These are phyloP conservation scores for Polyommatus icarus DNA, from an alignment of 2,888 invertebrate species.

Conservation along the genomic window DNA sequence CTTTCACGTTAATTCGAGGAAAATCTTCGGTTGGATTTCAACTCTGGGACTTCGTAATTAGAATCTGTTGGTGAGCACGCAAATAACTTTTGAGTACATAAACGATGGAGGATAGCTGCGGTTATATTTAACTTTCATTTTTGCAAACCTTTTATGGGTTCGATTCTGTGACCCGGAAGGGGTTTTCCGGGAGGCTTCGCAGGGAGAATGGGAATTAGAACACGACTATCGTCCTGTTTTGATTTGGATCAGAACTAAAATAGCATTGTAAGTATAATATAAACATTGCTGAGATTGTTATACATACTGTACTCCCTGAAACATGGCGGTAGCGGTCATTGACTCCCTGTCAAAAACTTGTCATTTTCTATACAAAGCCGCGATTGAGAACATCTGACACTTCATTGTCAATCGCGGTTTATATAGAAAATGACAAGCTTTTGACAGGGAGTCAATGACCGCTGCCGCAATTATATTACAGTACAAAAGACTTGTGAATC, in stretches of 20 bases:
- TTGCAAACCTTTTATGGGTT: neutral
- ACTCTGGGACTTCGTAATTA: constrained; percentile 28
- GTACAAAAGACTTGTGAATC: neutral
- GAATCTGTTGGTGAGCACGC: constrained; percentile 26
- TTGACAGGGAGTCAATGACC: no score
- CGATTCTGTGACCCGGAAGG: neutral
- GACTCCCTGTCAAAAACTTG: no score
- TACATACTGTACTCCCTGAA: neutral
- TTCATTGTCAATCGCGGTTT: no score
- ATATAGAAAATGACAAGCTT: no score
- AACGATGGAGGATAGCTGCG: neutral
- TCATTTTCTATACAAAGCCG: no score
- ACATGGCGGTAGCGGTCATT: no score
- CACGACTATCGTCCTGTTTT: neutral
- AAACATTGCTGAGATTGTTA: neutral
- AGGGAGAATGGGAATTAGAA: neutral
- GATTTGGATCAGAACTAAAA: no score
- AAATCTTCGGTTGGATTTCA: constrained; percentile 28
- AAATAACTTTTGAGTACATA: constrained; percentile 22
- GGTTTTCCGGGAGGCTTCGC: neutral
- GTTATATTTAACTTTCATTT: neutral
- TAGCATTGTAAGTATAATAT: neutral
- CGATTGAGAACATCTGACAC: no score
- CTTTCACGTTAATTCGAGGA: constrained; percentile 22
- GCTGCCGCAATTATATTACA: neutral